A percentile compares a stretch with the other conserved stretches of the same genome.
phyloP scores from a whole-genome alignment of 2,797 vertebrate species.

The Moxostoma hubbsi region DNA sequence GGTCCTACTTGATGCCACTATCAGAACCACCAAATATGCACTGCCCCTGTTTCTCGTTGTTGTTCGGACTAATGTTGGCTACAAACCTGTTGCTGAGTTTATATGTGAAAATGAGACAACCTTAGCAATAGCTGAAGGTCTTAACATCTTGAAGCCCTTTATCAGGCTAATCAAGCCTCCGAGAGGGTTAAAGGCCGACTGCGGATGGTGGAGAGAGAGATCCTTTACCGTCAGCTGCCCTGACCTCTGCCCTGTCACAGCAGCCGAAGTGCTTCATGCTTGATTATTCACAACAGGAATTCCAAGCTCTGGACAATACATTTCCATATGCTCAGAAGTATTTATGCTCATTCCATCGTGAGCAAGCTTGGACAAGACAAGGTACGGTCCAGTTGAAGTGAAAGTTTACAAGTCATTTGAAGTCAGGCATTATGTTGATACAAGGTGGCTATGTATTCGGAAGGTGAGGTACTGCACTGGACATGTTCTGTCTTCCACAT shows the following conservation, averaged over 20 bases:
- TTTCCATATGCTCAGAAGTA: not conserved
- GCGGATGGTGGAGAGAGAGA: too few species aligned
- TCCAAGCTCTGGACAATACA: not conserved
- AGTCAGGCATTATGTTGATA: too few species aligned
- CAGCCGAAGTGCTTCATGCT: not conserved
- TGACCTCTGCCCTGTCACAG: too few species aligned
- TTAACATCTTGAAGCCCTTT: not conserved
- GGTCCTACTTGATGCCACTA: not conserved
- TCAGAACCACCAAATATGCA: not conserved
- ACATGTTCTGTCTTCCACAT: too few species aligned
- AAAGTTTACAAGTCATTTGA: too few species aligned
- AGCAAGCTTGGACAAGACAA: conserved; percentile 14
- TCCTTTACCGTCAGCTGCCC: too few species aligned
- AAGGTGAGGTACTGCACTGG: too few species aligned
- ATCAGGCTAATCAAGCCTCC: too few species aligned
- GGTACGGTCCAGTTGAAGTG: not conserved
- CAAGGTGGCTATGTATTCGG: too few species aligned
- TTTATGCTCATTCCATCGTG: not conserved
- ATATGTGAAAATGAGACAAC: conserved; percentile 4
- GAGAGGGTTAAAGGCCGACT: too few species aligned
- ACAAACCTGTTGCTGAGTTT: not conserved
- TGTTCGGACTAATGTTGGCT: not conserved
- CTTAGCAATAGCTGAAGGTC: not conserved
- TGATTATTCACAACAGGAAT: conserved; percentile 7
- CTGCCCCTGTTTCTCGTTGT: not conserved